Conservation (phyloP, 2,888 invertebrate genomes). For the Chironomus riparius region DNA sequence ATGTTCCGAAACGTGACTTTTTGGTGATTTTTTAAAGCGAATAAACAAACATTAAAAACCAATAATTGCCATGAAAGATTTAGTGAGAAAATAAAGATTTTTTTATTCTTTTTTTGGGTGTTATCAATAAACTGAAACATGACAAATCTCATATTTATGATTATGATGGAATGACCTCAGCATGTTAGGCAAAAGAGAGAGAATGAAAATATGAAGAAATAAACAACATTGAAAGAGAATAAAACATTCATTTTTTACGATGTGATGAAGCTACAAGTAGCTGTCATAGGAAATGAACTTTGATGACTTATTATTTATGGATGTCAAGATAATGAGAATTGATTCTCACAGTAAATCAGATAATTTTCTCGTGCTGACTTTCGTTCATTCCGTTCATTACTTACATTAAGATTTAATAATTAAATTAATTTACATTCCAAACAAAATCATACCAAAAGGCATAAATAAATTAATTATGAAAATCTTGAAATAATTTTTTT, state of each 20-base stretch:
- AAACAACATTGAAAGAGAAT: too few species aligned
- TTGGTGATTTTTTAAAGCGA: neutral
- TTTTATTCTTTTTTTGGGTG: neutral
- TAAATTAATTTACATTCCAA: too few species aligned
- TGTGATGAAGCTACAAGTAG: neutral
- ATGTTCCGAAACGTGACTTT: constrained; percentile 9
- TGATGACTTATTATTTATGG: neutral
- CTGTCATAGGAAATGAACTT: neutral
- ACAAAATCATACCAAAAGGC: too few species aligned
- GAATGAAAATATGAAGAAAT: neutral
- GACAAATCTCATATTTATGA: neutral
- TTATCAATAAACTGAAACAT: neutral
- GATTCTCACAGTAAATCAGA: too few species aligned
- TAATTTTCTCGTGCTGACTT: too few species aligned
- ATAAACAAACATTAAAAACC: neutral
- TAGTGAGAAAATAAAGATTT: neutral
- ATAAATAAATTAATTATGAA: too few species aligned
- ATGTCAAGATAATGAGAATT: too few species aligned
- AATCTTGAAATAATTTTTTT: too few species aligned
- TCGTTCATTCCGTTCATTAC: too few species aligned
- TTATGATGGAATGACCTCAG: neutral
- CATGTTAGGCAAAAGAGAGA: neutral
- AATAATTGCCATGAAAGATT: neutral
- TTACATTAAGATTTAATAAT: too few species aligned
- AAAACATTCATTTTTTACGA: neutral